phyloP scores from a whole-genome alignment of 2,113 vertebrate genomes.

The Anser cygnoides region DNA sequence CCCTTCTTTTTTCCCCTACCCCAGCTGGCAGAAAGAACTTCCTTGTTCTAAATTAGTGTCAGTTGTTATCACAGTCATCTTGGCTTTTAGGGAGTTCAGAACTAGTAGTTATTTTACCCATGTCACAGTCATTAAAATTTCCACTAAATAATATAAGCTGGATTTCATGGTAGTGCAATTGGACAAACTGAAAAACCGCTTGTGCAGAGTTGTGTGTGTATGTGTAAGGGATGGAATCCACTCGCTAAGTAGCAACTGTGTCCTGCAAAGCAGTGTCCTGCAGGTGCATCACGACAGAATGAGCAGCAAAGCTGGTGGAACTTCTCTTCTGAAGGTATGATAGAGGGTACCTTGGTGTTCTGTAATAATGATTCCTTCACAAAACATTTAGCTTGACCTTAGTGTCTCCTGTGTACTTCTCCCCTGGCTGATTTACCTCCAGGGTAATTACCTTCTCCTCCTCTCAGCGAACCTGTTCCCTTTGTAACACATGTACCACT shows the following conservation, averaged over 20 bases:
- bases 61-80: neutral
- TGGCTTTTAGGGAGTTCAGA: neutral
- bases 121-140: neutral
- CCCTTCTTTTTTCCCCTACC: neutral
- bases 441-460: neutral
- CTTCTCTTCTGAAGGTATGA: neutral
- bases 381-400: neutral
- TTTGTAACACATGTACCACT: neutral
- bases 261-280: neutral
- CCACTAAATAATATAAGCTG: neutral
- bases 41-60: conserved; percentile 26
- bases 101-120: neutral
- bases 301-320: neutral
- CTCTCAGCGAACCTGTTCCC: neutral
- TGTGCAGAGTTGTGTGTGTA: neutral
- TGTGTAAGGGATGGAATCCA: neutral
- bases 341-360: neutral
- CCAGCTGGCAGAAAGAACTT: conserved; percentile 27
- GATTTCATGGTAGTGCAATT: neutral
- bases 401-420: accelerated
- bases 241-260: neutral
- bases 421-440: neutral
- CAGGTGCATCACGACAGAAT: neutral
- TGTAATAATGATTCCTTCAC: neutral
- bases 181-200: neutral